Percentiles rank a stretch among this genome's conserved stretches.
Conservation (phyloP, 92 coral and sea anemone genomes). For the Siderastrea siderea region DNA sequence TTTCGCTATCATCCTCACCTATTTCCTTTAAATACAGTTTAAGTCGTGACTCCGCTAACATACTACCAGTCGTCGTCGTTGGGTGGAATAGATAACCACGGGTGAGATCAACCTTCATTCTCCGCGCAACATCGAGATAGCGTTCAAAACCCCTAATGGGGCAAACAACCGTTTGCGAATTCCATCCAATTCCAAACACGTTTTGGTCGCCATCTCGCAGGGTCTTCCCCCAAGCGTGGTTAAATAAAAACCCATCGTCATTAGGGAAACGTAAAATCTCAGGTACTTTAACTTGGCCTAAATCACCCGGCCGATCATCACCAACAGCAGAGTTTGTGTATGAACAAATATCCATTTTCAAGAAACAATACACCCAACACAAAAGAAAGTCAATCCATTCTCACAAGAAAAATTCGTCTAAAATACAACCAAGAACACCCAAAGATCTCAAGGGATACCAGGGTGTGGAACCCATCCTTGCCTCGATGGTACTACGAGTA, state of each 20-base stretch:
- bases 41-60: slow-evolving; percentile 1
- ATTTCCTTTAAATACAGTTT: slow-evolving; percentile 14
- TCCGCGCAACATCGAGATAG: slow-evolving; percentile 17
- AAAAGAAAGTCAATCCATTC: not conserved
- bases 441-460: slow-evolving; percentile 42
- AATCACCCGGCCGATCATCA: too few relatives aligned
- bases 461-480: slow-evolving; percentile 53
- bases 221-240: too few relatives aligned
- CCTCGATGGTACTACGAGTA: slow-evolving; percentile 33
- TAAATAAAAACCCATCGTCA: too few relatives aligned
- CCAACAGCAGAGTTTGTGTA: not conserved
- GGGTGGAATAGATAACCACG: slow-evolving; percentile 15
- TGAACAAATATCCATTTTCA: not conserved
- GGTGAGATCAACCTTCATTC: slow-evolving; percentile 17
- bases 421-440: slow-evolving; percentile 48
- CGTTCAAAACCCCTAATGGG: slow-evolving; percentile 25
- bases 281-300: too few relatives aligned
- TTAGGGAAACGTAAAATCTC: too few relatives aligned
- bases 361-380: not conserved
- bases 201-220: too few relatives aligned
- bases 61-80: slow-evolving; percentile 4
- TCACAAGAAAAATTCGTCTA: not conserved
- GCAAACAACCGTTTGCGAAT: slow-evolving; percentile 19
- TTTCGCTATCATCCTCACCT: slow-evolving; percentile 15
- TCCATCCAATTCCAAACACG: not conserved